phyloP scores from a whole-genome alignment of 2,888 invertebrate species.

The Pristionchus fissidentatus region DNA sequence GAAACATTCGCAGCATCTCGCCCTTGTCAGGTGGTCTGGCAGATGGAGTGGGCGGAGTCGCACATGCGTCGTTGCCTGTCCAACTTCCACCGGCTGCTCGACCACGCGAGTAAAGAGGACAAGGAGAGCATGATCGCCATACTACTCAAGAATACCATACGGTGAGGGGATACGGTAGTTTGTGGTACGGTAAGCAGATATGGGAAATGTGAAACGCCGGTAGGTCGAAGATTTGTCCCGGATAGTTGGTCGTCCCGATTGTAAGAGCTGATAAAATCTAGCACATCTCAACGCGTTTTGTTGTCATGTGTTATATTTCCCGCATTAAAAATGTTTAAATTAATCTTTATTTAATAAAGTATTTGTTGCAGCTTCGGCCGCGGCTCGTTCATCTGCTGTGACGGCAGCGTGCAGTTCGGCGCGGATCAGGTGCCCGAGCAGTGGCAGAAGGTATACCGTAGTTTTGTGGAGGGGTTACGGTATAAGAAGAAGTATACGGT shows the following conservation, averaged over 20 bases:
- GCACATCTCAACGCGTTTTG: no score
- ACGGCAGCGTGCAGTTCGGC: conserved; percentile 73
- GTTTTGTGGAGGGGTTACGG: background rate
- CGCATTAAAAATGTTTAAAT: no score
- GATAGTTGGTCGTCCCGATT: no score
- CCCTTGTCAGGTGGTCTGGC: conserved; percentile 72
- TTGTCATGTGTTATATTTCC: no score
- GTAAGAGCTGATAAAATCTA: no score
- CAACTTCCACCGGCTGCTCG: conserved; percentile 66
- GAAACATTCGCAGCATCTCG: background rate
- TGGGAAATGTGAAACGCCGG: background rate
- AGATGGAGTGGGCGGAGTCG: conserved; percentile 72
- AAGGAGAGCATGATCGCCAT: conserved; percentile 58
- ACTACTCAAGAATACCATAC: conserved; percentile 49
- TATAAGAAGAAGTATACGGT: background rate
- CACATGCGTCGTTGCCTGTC: conserved; percentile 71
- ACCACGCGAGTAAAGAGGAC: conserved; percentile 54
- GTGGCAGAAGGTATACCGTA: conserved; percentile 67
- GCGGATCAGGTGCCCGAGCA: conserved; percentile 73
- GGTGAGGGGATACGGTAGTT: conserved; percentile 17
- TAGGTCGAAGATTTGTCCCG: background rate
- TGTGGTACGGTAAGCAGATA: conserved; percentile 34
- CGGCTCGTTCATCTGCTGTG: conserved; percentile 72
- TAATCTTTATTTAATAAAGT: no score
- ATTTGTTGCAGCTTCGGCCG: conserved; percentile 68